Base-by-base conservation (phyloP, 1,140 invertebrate genomes). In the Berghia stephanieae region DNA sequence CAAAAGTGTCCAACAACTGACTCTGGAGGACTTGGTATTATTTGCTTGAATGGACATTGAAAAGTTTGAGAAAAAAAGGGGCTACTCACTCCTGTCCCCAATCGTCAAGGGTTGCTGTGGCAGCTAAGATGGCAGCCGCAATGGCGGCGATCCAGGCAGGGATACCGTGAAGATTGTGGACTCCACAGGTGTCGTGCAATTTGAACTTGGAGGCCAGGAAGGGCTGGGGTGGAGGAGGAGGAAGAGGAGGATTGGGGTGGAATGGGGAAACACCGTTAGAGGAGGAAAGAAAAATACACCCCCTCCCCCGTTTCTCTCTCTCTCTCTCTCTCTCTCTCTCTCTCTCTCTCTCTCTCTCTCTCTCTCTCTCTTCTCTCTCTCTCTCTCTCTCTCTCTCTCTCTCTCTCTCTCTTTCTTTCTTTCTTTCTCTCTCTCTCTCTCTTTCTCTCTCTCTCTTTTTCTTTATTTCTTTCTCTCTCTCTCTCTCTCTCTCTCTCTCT, bases 81-180 rank as follows among this genome's bases (percentile, higher is more conserved):
- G 52, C 16, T 31, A 68, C 82, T 38, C 74, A 91, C 90, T 85
- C 83, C 55, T 80, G 72, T 24, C 90, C 90, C 79, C 92, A 92
- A 24, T 84, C 83, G 1, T 87, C 84, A 69, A 92, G 90, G 2
- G 91, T 92, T 1, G 94, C 96, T 6, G 95, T 80, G 10, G 91
- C 91, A 13, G 96, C 94, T 84, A 94, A 93, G 21, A 97, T 84
- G 0, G 93, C 92, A 0, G 95, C 94, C 36, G 94, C 92, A 52
- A 98, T 85, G 52, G 93, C 96, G 5, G 94, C 96, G n/a, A 96
- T 88, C 2, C 98, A 86, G 21, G 95, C 96, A 0, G 97, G 96
- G 94, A 98, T 96, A 0, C 96, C 97, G 85, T 99, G 97, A 16
- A 99, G 92, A 90, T 98, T 98, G 90, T 98, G 93, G 0, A 98